These are phyloP conservation scores for Salarias fasciatus DNA, from an alignment of 2,797 vertebrate species.

Conservation along the genomic window DNA sequence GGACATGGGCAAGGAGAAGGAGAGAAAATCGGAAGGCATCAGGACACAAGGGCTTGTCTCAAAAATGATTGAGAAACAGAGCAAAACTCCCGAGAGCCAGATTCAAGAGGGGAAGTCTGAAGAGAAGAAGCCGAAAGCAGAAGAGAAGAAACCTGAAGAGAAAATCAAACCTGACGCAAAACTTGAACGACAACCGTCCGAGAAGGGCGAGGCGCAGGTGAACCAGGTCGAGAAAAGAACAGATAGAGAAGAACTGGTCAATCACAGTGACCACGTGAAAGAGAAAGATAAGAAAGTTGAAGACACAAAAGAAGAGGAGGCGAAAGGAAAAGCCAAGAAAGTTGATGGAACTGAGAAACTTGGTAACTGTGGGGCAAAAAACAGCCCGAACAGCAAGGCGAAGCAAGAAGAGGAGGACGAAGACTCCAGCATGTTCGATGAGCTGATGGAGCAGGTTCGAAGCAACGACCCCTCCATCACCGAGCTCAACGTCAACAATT, in stretches of 20 bases:
- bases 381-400: constrained; percentile 62
- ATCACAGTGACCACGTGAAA: constrained; percentile 60
- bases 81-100: constrained; percentile 78
- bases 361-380: constrained; percentile 71
- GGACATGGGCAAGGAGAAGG: constrained; percentile 78
- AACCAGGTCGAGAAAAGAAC: constrained; percentile 69
- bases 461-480: constrained; percentile 86
- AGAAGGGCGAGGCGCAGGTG: constrained; percentile 45
- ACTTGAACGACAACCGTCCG: constrained; percentile 54
- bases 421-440: constrained; percentile 93
- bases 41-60: constrained; percentile 81
- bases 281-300: constrained; percentile 58
- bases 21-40: constrained; percentile 75
- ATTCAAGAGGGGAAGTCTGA: constrained; percentile 73
- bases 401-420: constrained; percentile 84
- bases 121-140: constrained; percentile 59
- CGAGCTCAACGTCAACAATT: constrained; percentile 97
- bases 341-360: constrained; percentile 40
- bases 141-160: constrained; percentile 58
- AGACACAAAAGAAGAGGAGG: constrained; percentile 56
- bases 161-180: constrained; percentile 59
- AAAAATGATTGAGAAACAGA: constrained; percentile 82
- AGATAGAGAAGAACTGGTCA: constrained; percentile 61
- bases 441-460: constrained; percentile 89
- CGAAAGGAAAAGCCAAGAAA: constrained; percentile 53